Conservation (phyloP, 2,888 invertebrate genomes). For the Harmothoe impar region DNA sequence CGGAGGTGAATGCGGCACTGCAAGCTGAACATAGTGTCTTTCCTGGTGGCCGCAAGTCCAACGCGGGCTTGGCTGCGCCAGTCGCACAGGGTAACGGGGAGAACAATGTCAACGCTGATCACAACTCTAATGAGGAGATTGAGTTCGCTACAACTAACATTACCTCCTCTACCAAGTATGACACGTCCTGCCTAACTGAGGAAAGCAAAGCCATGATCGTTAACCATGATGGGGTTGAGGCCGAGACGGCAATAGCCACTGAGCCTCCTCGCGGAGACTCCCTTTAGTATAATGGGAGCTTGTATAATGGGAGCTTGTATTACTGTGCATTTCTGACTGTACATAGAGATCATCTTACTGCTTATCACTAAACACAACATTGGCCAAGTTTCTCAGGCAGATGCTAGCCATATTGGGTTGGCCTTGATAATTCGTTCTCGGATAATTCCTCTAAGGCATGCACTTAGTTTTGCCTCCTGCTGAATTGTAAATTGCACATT, state of each 20-base stretch:
- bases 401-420: neutral
- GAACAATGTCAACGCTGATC: neutral
- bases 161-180: conserved; percentile 43
- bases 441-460: too few species aligned
- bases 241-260: conserved; percentile 38
- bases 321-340: neutral
- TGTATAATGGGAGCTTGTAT: neutral
- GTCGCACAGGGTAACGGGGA: conserved; percentile 41
- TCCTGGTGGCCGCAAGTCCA: conserved; percentile 44
- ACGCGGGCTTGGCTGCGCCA: neutral
- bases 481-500: too few species aligned
- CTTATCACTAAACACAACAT: neutral
- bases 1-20: conserved; percentile 74
- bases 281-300: neutral
- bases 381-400: neutral
- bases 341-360: neutral
- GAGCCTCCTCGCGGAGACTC: neutral
- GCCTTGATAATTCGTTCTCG: too few species aligned
- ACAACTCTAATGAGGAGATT: conserved; percentile 40
- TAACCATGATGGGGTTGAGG: conserved; percentile 57
- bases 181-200: conserved; percentile 20
- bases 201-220: conserved; percentile 51
- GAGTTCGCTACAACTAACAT: conserved; percentile 56
- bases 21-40: conserved; percentile 75
- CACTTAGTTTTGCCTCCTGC: too few species aligned